These are phyloP conservation scores for Recurvirostra avosetta DNA, from an alignment of 2,113 vertebrate species.

Conservation along the genomic window DNA sequence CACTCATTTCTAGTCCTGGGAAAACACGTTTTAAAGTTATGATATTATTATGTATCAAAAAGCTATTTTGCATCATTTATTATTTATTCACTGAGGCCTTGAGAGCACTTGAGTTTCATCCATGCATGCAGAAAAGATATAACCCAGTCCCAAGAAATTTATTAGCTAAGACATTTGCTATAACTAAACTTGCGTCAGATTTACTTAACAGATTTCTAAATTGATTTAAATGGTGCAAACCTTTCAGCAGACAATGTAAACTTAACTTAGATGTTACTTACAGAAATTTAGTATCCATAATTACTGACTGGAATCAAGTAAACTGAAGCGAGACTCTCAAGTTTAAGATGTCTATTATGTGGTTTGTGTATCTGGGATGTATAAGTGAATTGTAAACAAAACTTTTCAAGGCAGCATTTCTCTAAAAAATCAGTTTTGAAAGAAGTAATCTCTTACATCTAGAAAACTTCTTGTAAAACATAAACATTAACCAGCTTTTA, in stretches of 20 bases:
- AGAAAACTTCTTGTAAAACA: not conserved
- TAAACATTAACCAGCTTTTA: constrained; percentile 10
- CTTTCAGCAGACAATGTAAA: constrained; percentile 9
- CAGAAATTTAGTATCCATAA: not conserved
- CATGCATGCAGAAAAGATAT: not conserved
- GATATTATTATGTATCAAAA: constrained; percentile 52
- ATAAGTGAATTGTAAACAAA: not conserved
- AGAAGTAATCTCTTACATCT: not conserved
- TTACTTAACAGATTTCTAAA: constrained; percentile 43
- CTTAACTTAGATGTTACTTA: not conserved
- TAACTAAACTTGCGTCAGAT: constrained; percentile 19
- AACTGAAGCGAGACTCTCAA: not conserved
- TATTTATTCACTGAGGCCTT: constrained; percentile 49
- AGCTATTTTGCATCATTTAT: constrained; percentile 57
- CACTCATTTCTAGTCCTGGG: not conserved
- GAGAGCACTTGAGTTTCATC: constrained; percentile 19
- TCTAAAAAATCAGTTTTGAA: not conserved
- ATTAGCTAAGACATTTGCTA: constrained; percentile 36
- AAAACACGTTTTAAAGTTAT: not conserved
- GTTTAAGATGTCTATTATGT: not conserved
- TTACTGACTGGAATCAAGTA: not conserved
- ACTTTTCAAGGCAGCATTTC: not conserved
- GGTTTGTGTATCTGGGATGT: not conserved
- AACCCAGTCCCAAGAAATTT: constrained; percentile 17
- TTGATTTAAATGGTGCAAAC: constrained; percentile 44